Evolutionary conservation across 2,113 vertebrate species (phyloP).

Genomic region (Thryonomys swinderianus): DNA sequence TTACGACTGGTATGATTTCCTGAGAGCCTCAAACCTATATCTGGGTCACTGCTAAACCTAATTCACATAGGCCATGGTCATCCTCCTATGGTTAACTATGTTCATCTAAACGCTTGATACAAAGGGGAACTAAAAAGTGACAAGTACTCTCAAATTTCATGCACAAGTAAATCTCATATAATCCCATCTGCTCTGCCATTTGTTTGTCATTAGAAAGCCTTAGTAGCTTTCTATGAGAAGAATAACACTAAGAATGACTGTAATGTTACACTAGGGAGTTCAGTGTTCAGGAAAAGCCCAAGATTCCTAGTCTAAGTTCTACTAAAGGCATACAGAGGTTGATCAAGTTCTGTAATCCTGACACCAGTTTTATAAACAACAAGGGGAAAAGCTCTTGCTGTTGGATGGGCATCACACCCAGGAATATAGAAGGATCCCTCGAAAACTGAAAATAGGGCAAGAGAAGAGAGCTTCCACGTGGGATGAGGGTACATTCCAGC

Average conservation of each 20-base stretch:
- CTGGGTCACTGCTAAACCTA: conserved; percentile 18
- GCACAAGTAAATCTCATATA: not conserved
- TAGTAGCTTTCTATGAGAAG: conserved; percentile 45
- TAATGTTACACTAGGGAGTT: not conserved
- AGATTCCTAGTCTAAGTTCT: not conserved
- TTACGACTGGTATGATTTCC: not conserved
- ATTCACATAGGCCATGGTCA: not conserved
- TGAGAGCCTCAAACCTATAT: conserved; percentile 22
- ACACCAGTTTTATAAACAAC: conserved; percentile 6
- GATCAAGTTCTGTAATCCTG: conserved; percentile 23
- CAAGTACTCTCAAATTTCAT: not conserved
- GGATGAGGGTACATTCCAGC: not conserved
- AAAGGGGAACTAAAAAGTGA: conserved; percentile 14
- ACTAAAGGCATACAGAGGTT: conserved; percentile 3
- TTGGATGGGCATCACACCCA: not conserved
- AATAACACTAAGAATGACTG: not conserved
- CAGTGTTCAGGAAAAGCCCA: not conserved
- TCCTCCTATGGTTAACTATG: not conserved
- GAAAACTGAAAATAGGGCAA: conserved; percentile 33
- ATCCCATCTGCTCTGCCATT: not conserved
- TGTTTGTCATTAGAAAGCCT: conserved; percentile 12
- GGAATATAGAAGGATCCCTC: not conserved
- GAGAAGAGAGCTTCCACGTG: not conserved
- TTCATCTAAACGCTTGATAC: conserved; percentile 37
- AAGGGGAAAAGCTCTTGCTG: not conserved